Evolutionary conservation across 2,888 invertebrate genomes (phyloP).

Genomic region (Watsonalla cultraria): DNA sequence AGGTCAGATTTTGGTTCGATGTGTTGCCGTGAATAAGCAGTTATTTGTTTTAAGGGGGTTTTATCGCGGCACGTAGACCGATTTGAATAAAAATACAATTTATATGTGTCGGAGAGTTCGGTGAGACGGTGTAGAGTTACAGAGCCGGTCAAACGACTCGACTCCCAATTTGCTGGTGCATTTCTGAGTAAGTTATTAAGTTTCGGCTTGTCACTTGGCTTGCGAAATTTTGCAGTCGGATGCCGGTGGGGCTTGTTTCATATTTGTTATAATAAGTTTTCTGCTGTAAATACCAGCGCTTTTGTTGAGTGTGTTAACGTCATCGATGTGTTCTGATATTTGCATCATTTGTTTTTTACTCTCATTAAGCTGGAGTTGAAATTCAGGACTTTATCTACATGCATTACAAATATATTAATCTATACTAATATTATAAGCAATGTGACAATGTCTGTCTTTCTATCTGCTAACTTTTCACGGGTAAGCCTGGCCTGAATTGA

Average conservation of each 20-base stretch:
- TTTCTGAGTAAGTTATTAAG: constrained; percentile 79
- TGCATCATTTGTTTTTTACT: too few species aligned
- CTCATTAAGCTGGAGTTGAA: too few species aligned
- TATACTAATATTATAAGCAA: neutral
- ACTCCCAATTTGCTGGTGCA: constrained; percentile 75
- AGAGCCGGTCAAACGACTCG: constrained; percentile 62
- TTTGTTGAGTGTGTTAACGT: constrained; percentile 10
- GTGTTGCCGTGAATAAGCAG: constrained; percentile 44
- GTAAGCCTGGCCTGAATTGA: too few species aligned
- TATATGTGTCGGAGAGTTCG: constrained; percentile 73
- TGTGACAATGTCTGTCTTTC: too few species aligned
- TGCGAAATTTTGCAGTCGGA: constrained; percentile 71
- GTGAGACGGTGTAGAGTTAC: constrained; percentile 72
- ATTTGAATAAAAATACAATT: constrained; percentile 79
- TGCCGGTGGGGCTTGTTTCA: constrained; percentile 22
- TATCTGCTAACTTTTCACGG: too few species aligned
- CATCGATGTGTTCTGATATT: constrained; percentile 17
- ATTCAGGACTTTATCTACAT: too few species aligned
- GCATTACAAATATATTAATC: neutral
- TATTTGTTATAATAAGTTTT: constrained; percentile 31
- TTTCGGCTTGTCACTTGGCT: constrained; percentile 75
- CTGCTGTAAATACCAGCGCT: constrained; percentile 25
- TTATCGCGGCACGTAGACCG: constrained; percentile 71
- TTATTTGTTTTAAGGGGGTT: constrained; percentile 74
- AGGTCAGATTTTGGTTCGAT: constrained; percentile 40